Base-by-base conservation (phyloP, 2,797 vertebrate species). In the Acanthurus leucopareius region DNA sequence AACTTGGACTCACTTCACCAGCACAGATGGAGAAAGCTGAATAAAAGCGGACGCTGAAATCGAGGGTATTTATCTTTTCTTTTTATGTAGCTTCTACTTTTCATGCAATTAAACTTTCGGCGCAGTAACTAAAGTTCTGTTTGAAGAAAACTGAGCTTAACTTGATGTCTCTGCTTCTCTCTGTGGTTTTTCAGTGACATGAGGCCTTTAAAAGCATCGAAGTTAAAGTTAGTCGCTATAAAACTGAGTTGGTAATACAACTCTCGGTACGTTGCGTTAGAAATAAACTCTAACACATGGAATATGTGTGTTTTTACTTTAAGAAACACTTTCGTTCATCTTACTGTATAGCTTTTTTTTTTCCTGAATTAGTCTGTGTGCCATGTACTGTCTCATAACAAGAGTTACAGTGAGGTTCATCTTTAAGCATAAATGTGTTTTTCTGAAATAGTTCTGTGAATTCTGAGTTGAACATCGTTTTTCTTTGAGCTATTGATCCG, bases 1-100 rank as follows among this genome's bases (percentile, higher is more conserved):
- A 71, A 75, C 61, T 74, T 83, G 65, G 73, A 78, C 67, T 56
- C 77, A 38, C 65, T 65, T 74, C 71, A 5, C 74, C 40, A 20
- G 76, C 73, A 63, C 72, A 82, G 79, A 91, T 93, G 93, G 88
- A 92, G 72, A 67, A 17, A 77, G 35, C n/a, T 1, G 73, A 79
- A 49, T 48, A 63, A 71, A 25, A 15, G 17, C 73, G 69, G 51
- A 84, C 70, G 82, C 77, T 16, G 15, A 10, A 20, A 22, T 54
- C 10, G 0, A 66, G 91, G 92, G 91, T 94, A 92, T 86, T 84
- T 88, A 60, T 78, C 54, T 5, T 66, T 5, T 59, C 53, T 40
- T 59, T 9, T 17, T 10, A 17, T 28, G 19, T 59, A 54, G 47
- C 61, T 49, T 28, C 4, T 56, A 11, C 13, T 44, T 10, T 14